Conservation (phyloP, 2,113 vertebrate genomes). For the Sapayoa aenigma region DNA sequence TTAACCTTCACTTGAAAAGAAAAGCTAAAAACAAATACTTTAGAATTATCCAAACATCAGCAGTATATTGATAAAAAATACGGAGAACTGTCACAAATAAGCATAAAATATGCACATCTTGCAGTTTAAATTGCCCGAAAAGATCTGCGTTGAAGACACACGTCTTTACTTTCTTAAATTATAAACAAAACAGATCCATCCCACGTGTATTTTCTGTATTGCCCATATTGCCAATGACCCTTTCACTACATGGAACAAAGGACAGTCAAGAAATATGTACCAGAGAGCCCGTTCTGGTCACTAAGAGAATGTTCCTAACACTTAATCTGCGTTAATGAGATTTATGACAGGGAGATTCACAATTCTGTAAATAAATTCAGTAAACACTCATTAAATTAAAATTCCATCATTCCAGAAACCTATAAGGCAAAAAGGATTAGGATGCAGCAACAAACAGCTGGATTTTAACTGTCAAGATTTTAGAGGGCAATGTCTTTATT, state of each 20-base stretch:
- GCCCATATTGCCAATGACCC: background rate
- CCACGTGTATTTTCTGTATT: background rate
- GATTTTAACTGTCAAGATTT: background rate
- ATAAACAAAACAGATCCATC: background rate
- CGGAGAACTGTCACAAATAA: background rate
- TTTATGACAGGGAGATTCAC: background rate
- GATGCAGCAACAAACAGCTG: background rate
- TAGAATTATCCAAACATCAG: background rate
- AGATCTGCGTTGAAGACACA: background rate
- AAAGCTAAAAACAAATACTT: background rate
- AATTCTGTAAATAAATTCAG: background rate
- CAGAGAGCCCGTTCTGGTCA: background rate
- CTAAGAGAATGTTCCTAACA: background rate
- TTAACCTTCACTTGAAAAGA: background rate
- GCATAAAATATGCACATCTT: background rate
- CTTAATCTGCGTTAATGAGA: background rate
- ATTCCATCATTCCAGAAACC: background rate
- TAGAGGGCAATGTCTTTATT: background rate
- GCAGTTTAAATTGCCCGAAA: slow-evolving; percentile 21
- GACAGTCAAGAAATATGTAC: background rate
- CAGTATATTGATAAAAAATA: background rate
- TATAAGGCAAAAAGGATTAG: background rate
- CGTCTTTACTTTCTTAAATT: background rate
- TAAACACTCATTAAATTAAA: background rate
- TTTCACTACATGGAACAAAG: background rate